Evolutionary conservation across 2,797 vertebrate genomes (phyloP).

Genomic region (Scleropages formosus): DNA sequence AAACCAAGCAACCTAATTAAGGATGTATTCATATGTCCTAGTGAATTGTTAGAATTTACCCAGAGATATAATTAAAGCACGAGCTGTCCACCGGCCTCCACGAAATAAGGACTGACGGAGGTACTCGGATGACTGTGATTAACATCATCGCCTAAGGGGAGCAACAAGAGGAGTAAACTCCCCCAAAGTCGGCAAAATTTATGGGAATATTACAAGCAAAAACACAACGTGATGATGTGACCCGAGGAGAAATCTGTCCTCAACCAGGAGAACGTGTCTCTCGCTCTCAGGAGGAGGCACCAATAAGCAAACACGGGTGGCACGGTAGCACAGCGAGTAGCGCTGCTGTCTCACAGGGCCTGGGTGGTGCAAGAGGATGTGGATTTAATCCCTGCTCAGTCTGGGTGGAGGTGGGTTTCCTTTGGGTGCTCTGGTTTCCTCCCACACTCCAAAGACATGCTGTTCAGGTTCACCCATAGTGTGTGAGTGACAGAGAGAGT

Average conservation of each 20-base stretch:
- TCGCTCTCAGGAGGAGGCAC: neutral
- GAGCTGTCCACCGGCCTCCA: conserved; percentile 23
- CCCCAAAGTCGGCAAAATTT: conserved; percentile 2
- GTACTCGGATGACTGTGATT: conserved; percentile 28
- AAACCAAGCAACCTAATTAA: no score
- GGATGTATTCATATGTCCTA: no score
- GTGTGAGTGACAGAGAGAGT: no score
- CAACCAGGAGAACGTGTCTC: neutral
- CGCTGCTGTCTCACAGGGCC: no score
- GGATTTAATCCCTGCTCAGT: no score
- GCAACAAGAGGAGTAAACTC: conserved; percentile 4
- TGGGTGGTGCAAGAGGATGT: no score
- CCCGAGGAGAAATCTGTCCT: neutral
- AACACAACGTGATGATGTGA: conserved; percentile 18
- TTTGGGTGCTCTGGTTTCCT: no score
- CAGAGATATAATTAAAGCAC: conserved; percentile 16
- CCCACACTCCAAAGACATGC: no score
- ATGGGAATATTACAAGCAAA: conserved; percentile 22
- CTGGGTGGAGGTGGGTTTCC: no score
- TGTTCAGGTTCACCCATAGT: no score
- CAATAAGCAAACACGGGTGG: neutral
- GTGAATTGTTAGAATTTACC: neutral
- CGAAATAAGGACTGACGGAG: conserved; percentile 7
- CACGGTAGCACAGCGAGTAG: no score
- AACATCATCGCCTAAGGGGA: conserved; percentile 18